Percentiles rank a stretch among this genome's conserved stretches.
Conservation (phyloP, 2,888 invertebrate species). For the Galerucella calmariensis region DNA sequence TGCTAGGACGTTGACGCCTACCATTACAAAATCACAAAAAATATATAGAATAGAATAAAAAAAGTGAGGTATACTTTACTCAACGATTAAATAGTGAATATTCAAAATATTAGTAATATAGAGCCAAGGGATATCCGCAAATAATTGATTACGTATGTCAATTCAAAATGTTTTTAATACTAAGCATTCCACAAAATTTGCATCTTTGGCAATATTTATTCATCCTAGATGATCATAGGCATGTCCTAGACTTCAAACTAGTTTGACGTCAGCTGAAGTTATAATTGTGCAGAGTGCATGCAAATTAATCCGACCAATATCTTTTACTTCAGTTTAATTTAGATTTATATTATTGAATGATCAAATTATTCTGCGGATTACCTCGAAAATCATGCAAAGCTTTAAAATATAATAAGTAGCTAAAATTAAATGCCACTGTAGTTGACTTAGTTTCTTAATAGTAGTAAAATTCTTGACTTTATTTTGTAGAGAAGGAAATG, state of each 20-base stretch:
- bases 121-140: neutral
- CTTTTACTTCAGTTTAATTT: neutral
- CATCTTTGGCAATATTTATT: too few relatives aligned
- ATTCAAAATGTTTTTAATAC: neutral
- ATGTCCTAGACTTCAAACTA: too few relatives aligned
- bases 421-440: neutral
- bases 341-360: neutral
- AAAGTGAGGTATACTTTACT: slow-evolving; percentile 30
- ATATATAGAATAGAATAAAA: slow-evolving; percentile 48
- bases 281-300: neutral
- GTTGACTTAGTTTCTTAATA: neutral
- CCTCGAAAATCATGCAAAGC: neutral
- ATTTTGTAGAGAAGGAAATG: too few relatives aligned
- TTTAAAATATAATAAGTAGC: neutral
- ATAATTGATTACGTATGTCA: neutral
- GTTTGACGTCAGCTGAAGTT: too few relatives aligned
- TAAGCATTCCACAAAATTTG: too few relatives aligned
- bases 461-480: neutral
- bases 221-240: too few relatives aligned
- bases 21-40: slow-evolving; percentile 55
- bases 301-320: neutral
- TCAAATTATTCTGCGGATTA: neutral
- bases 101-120: neutral
- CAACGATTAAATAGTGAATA: neutral
- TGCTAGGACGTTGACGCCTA: slow-evolving; percentile 64